Percentiles rank a stretch among this genome's conserved stretches.
These are phyloP conservation scores for Orchesellides sinensis DNA, from an alignment of 2,888 invertebrate genomes.

Conservation along the genomic window DNA sequence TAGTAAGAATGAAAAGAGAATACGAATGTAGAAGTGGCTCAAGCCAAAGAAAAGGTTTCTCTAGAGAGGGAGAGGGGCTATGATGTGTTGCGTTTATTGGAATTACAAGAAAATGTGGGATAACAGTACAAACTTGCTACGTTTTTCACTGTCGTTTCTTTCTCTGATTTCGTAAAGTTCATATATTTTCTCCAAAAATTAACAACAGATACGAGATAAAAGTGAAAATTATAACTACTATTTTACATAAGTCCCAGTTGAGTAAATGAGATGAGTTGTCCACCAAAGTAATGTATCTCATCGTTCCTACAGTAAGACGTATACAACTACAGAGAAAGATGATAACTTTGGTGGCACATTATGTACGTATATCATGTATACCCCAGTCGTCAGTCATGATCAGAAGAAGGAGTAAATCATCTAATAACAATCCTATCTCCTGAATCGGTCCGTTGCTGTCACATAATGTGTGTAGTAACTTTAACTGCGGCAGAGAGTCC, in stretches of 20 bases:
- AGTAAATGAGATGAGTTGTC: constrained; percentile 14
- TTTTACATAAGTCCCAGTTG: not conserved
- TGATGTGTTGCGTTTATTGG: not conserved
- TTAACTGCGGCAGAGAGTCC: too few species aligned
- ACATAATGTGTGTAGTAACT: too few species aligned
- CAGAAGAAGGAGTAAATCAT: constrained; percentile 44
- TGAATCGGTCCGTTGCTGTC: constrained; percentile 26
- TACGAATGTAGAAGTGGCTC: too few species aligned
- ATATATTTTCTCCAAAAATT: constrained; percentile 41
- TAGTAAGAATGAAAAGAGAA: not conserved
- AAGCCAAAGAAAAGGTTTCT: too few species aligned
- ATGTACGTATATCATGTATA: constrained; percentile 2
- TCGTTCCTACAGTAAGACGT: not conserved
- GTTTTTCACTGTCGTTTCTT: constrained; percentile 14
- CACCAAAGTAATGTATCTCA: too few species aligned
- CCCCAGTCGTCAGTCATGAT: constrained; percentile 40
- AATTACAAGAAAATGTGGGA: not conserved
- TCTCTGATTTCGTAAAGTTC: constrained; percentile 22
- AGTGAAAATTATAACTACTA: not conserved
- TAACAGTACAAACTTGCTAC: not conserved
- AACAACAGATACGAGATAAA: constrained; percentile 19
- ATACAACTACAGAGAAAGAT: not conserved
- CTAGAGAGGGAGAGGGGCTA: not conserved
- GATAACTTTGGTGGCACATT: not conserved
- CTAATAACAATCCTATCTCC: constrained; percentile 34